phyloP scores from a whole-genome alignment of 1,140 invertebrate genomes.

The Aphidius ervi region DNA sequence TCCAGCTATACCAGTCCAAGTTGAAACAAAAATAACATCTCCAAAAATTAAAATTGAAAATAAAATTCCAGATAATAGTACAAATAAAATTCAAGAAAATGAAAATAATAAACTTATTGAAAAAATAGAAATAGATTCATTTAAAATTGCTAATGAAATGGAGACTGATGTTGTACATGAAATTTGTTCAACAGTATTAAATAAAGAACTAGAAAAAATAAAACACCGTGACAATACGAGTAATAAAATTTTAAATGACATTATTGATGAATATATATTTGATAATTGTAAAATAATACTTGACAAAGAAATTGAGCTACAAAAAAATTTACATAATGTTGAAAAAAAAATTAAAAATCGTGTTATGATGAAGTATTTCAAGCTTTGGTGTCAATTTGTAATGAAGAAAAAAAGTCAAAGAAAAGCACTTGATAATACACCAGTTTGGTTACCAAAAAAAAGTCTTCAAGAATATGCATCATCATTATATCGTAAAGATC shows the following conservation, averaged over 20 bases:
- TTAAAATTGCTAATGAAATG: conserved; percentile 40
- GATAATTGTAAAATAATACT: conserved; percentile 33
- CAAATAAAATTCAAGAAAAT: conserved; percentile 24
- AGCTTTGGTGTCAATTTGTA: conserved; percentile 48
- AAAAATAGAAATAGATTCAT: conserved; percentile 32
- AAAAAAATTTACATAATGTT: conserved; percentile 34
- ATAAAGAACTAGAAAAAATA: conserved; percentile 42
- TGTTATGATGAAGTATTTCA: conserved; percentile 50
- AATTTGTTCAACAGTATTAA: conserved; percentile 39
- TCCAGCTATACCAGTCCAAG: no score
- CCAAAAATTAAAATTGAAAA: conserved; percentile 21
- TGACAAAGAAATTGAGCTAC: conserved; percentile 31
- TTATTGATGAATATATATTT: conserved; percentile 40
- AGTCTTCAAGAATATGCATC: conserved; percentile 53
- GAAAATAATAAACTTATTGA: conserved; percentile 23
- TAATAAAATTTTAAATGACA: conserved; percentile 29
- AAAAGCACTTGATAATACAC: conserved; percentile 57
- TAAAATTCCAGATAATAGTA: conserved; percentile 20
- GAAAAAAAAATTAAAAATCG: conserved; percentile 27
- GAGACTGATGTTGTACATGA: conserved; percentile 45
- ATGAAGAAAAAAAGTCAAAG: conserved; percentile 41
- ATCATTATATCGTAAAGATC: conserved; percentile 50
- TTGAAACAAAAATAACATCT: no score
- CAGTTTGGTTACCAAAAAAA: conserved; percentile 58
- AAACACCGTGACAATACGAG: conserved; percentile 27